Percentiles rank a stretch among this genome's conserved stretches.
phyloP scores from a whole-genome alignment of 2,113 vertebrate genomes.

The Protobothrops mucrosquamatus region DNA sequence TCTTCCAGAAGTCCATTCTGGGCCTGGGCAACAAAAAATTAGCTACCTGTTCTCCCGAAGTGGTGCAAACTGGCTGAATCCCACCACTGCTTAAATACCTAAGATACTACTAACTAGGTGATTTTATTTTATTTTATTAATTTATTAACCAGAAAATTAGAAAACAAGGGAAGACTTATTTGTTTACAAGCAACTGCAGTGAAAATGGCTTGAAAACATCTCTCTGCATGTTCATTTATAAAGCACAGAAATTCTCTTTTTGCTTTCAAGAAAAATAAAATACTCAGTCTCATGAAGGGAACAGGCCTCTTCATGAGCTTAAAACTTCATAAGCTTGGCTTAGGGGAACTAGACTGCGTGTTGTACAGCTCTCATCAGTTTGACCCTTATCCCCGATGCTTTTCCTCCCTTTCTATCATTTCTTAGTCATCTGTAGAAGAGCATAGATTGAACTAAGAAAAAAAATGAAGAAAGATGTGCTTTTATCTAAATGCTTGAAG shows the following conservation, averaged over 20 bases:
- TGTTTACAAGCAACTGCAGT: not conserved
- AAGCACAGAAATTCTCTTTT: not conserved
- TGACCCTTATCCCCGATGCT: not conserved
- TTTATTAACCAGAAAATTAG: not conserved
- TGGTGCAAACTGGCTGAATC: no score
- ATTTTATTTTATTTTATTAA: not conserved
- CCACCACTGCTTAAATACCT: not conserved
- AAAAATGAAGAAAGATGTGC: not conserved
- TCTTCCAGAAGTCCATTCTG: no score
- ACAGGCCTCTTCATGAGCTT: not conserved
- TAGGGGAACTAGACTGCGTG: not conserved
- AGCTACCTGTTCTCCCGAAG: no score
- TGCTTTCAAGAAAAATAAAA: not conserved
- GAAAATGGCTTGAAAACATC: not conserved
- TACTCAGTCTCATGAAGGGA: not conserved
- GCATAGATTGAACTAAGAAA: not conserved
- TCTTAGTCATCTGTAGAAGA: not conserved
- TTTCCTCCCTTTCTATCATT: not conserved
- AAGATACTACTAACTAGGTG: not conserved
- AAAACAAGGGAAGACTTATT: not conserved
- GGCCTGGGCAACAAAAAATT: no score
- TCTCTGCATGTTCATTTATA: not conserved
- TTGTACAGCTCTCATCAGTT: not conserved
- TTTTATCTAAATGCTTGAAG: not conserved
- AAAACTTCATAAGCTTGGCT: not conserved